These are phyloP conservation scores for Polietes domitor DNA, from an alignment of 2,888 invertebrate genomes.

Conservation along the genomic window DNA sequence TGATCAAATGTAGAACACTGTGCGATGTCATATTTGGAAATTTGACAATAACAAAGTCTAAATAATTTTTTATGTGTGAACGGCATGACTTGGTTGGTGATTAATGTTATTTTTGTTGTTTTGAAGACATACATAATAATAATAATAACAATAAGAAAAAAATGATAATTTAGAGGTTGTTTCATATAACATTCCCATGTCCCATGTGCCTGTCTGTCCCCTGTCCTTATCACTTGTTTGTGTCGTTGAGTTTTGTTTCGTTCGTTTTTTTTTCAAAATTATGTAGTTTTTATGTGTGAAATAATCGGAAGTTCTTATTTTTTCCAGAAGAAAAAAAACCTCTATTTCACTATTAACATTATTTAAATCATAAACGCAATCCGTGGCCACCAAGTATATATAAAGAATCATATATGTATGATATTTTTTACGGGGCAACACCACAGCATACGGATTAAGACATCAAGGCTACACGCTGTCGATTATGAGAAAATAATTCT, in stretches of 20 bases:
- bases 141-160: background rate
- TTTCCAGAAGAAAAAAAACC: background rate
- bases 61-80: too few relatives aligned
- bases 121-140: background rate
- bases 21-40: too few relatives aligned
- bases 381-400: too few relatives aligned
- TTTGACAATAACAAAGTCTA: too few relatives aligned
- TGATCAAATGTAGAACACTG: too few relatives aligned
- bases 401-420: too few relatives aligned
- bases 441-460: too few relatives aligned
- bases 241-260: too few relatives aligned
- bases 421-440: too few relatives aligned
- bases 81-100: too few relatives aligned
- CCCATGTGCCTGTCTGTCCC: background rate
- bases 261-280: background rate
- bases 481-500: too few relatives aligned
- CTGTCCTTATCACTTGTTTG: background rate
- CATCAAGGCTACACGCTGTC: too few relatives aligned
- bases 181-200: constrained; percentile 22
- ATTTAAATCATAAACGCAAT: background rate
- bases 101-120: background rate
- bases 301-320: background rate
- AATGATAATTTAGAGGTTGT: constrained; percentile 44
- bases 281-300: background rate
- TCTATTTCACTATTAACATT: background rate